phyloP scores from a whole-genome alignment of 2,888 invertebrate genomes.

The Galerucella calmariensis region DNA sequence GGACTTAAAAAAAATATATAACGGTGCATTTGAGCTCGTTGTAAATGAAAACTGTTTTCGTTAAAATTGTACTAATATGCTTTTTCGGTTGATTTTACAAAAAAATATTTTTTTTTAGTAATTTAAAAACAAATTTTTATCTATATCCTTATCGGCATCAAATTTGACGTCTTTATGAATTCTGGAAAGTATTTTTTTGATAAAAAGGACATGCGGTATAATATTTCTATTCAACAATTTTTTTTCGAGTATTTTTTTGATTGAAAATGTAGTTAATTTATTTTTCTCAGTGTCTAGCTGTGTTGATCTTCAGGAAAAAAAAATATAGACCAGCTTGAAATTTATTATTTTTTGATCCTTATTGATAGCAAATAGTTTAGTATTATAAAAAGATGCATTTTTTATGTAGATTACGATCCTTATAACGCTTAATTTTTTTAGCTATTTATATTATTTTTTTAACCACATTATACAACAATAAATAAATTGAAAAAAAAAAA shows the following conservation, averaged over 20 bases:
- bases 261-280: too few relatives aligned
- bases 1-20: too few relatives aligned
- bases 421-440: conserved; percentile 26
- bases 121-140: too few relatives aligned
- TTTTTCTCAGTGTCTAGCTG: neutral
- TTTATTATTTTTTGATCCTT: conserved; percentile 11
- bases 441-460: conserved; percentile 22
- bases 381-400: conserved; percentile 25
- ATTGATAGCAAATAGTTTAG: conserved; percentile 31
- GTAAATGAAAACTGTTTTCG: too few relatives aligned
- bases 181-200: too few relatives aligned
- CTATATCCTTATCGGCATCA: too few relatives aligned
- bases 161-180: too few relatives aligned
- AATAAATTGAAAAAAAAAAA: conserved; percentile 29
- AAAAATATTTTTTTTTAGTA: too few relatives aligned
- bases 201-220: neutral
- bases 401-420: conserved; percentile 10
- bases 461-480: conserved; percentile 23
- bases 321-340: neutral
- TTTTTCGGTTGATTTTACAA: too few relatives aligned
- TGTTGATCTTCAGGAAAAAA: too few relatives aligned
- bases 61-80: too few relatives aligned
- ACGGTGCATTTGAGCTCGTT: too few relatives aligned
- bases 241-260: neutral
- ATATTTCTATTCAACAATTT: neutral